Evolutionary conservation across 2,113 vertebrate genomes (phyloP), one percentile per base, ranked within the genome.

Genomic region (Pelusios castaneus): DNA sequence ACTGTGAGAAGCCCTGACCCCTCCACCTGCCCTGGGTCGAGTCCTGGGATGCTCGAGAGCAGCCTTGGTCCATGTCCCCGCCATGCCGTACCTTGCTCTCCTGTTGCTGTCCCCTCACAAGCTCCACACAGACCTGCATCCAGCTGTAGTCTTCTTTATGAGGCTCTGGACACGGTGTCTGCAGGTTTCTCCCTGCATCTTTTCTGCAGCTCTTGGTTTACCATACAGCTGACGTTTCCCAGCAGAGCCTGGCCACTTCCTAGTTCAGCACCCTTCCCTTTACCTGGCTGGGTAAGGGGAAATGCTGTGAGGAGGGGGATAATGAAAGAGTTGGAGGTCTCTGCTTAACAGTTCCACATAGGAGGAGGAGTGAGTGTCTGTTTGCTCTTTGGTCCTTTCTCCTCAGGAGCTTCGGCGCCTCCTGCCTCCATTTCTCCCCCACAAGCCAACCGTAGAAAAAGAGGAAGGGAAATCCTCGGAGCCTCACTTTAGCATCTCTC

Each of bases 401-500:
- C 79, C 76, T 84, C 24, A 27, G 73, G 38, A 43, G 24, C 22
- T 22, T 45, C 10, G 10, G 3, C 38, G 24, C 24, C 6, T 88
- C 87, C 43, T 91, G 52, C 79, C 90, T 90, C 94, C 88, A 88
- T 80, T 94, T 27, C 80, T 43, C 22, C 67, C 85, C 79, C 89
- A 11, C 13, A 24, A 89, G 52, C 31, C 0, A 49, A 60, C 85
- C 91, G 82, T 7, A 83, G 84, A 96, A 92, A 24, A 88, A 77
- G 94, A 76, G 90, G 82, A 45, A 7, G 29, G 82, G 87, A 83
- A 87, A 89, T 93, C 92, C 92, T 70, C 17, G 93, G 89, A 87
- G 80, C 91, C 27, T 89, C 75, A 43, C 91, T 87, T 89, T 91
- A 93, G 89, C 92, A 92, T 78, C 92, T 43, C 93, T 94, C 94